A percentile compares a stretch with the other conserved stretches of the same genome.
Conservation (phyloP, 30 jellyfish, hydroid and myxozoan species). For the Sanderia malayensis region DNA sequence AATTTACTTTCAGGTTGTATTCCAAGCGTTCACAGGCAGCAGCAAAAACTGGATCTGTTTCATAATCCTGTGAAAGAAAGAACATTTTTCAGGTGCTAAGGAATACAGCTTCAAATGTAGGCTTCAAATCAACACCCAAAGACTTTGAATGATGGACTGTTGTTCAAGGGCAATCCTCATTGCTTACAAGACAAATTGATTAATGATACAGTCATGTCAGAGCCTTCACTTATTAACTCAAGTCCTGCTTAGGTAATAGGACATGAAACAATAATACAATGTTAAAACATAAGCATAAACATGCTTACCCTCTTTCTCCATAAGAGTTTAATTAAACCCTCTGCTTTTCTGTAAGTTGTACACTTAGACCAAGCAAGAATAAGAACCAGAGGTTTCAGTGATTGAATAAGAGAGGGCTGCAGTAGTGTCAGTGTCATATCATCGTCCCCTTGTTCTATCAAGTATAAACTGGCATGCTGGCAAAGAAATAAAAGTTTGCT, state of each 20-base stretch:
- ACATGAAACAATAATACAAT: no score
- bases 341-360: constrained; percentile 55
- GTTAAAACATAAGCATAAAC: no score
- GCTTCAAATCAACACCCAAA: no score
- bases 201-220: no score
- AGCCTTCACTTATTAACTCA: no score
- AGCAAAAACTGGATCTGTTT: constrained; percentile 34
- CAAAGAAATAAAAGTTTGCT: constrained; percentile 1
- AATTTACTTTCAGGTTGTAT: constrained; percentile 38
- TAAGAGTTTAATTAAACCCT: constrained; percentile 21
- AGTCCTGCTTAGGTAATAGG: no score
- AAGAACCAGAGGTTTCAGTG: constrained; percentile 61
- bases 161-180: no score
- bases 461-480: constrained; percentile 61
- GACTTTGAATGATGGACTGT: no score
- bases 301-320: constrained; percentile 21
- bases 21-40: constrained; percentile 58
- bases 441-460: constrained; percentile 13
- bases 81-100: neutral
- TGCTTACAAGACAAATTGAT: no score
- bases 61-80: constrained; percentile 1
- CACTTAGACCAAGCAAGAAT: constrained; percentile 77
- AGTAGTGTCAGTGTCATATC: constrained; percentile 30
- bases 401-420: constrained; percentile 35
- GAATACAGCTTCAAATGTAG: no score